Evolutionary conservation across 2,888 invertebrate species (phyloP), one percentile per base, ranked within the genome.

Genomic region (Apamea anceps): DNA sequence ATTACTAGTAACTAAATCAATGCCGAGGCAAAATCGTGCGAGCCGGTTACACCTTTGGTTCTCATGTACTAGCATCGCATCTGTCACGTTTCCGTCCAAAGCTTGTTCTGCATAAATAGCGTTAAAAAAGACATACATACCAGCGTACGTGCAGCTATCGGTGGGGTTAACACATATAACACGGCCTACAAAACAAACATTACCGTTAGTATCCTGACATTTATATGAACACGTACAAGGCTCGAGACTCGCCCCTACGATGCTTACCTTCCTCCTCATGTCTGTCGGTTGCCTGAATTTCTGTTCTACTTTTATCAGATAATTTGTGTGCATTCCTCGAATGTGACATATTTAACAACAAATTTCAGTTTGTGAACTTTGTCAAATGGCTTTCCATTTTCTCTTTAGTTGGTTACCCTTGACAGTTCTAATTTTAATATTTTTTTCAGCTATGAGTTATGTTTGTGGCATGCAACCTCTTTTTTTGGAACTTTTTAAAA

Each of bases 321-420:
- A 94, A 93, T 95, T 95, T 96, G 89, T 94, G 91, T 92, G 91
- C 92, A 95, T 95, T 96, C 95, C 94, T 96, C 93, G 95, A 94
- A 90, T 95, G 88, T 95, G 96, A 96, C 97, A 97, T 97, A 95
- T 95, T 96, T 94, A 90, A 96, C 96, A 95, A 95, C 94, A 94
- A 97, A 96, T 97, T 96, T 97, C 95, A 96, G 93, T 94, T 93
- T 94, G 94, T 93, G 92, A 94, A 91, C 93, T 94, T 95, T 95
- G 95, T 96, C 95, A 96, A 96, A 96, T 94, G 92, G 91, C 93
- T 95, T 94, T 94, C 93, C 94, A 95, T 95, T 96, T 95, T 94
- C 92, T 94, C 92, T 93, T 93, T 92, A 91, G 88, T 86, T 87
- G 85, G 85, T 90, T 90, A 85, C 86, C 82, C 85, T 88, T 95